A percentile compares a stretch with the other conserved stretches of the same genome.
Conservation (phyloP, 2,888 invertebrate species). For the Alsophila aescularia region DNA sequence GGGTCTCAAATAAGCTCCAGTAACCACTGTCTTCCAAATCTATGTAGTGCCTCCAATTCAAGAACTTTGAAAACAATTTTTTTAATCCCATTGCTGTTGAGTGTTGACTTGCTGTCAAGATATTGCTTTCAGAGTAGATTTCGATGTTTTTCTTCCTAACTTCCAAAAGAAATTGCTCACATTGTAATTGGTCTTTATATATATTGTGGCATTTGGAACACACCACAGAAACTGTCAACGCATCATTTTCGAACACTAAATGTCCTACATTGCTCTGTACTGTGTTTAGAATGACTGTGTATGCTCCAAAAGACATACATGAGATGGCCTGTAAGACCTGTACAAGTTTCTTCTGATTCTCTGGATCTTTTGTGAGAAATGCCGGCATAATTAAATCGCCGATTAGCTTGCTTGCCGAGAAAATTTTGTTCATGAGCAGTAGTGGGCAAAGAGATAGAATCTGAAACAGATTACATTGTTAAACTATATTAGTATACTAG, state of each 20-base stretch:
- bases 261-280: slow-evolving; percentile 50
- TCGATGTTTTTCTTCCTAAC: slow-evolving; percentile 45
- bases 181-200: slow-evolving; percentile 28
- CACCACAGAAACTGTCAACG: slow-evolving; percentile 50
- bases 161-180: slow-evolving; percentile 36
- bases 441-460: slow-evolving; percentile 64
- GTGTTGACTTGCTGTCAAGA: slow-evolving; percentile 46
- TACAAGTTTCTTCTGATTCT: slow-evolving; percentile 57
- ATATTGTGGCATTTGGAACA: slow-evolving; percentile 66
- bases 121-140: slow-evolving; percentile 49
- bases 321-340: slow-evolving; percentile 56
- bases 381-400: slow-evolving; percentile 73
- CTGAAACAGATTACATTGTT: slow-evolving; percentile 49
- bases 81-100: slow-evolving; percentile 54
- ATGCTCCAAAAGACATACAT: slow-evolving; percentile 67
- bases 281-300: slow-evolving; percentile 46
- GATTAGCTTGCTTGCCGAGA: slow-evolving; percentile 68
- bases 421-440: slow-evolving; percentile 60
- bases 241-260: slow-evolving; percentile 51
- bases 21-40: slow-evolving; percentile 55
- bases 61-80: slow-evolving; percentile 66
- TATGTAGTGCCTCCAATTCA: slow-evolving; percentile 63
- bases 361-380: slow-evolving; percentile 60
- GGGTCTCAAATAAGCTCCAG: slow-evolving; percentile 59
- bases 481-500: too few relatives aligned